phyloP scores from a whole-genome alignment of 1,140 invertebrate species.

The Protaetia brevitarsis region DNA sequence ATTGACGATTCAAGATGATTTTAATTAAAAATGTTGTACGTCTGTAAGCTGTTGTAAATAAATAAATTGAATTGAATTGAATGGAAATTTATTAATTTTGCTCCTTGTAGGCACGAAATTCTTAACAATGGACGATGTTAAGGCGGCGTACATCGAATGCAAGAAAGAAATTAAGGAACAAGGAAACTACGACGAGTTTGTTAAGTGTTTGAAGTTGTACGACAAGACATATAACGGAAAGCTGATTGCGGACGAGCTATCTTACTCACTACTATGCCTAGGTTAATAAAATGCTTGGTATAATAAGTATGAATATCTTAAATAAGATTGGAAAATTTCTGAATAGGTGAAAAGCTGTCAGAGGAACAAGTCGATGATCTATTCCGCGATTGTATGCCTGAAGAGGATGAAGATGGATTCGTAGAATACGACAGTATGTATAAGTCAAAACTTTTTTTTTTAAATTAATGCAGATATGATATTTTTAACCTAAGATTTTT shows the following conservation, averaged over 20 bases:
- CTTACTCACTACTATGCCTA: constrained; percentile 66
- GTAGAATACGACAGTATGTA: constrained; percentile 39
- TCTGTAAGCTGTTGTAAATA: no score
- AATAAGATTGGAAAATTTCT: no score
- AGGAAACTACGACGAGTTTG: constrained; percentile 72
- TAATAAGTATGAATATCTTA: no score
- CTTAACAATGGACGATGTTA: no score
- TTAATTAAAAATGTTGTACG: no score
- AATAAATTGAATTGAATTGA: no score
- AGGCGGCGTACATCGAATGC: constrained; percentile 61
- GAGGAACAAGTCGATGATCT: constrained; percentile 38
- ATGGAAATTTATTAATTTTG: no score
- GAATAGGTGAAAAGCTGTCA: constrained; percentile 38
- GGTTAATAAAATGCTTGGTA: constrained; percentile 50
- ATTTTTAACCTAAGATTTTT: no score
- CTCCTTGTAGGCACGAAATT: no score
- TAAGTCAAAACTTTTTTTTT: no score
- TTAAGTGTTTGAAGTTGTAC: constrained; percentile 74
- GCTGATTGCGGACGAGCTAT: constrained; percentile 68
- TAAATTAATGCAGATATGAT: no score
- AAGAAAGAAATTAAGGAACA: constrained; percentile 65
- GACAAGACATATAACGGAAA: constrained; percentile 73
- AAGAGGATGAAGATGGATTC: constrained; percentile 41
- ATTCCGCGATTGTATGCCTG: constrained; percentile 37
- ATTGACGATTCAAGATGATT: no score